Percentiles rank a stretch among this genome's conserved stretches.
phyloP scores from a whole-genome alignment of 2,888 invertebrate genomes.

The Anodontia alba region DNA sequence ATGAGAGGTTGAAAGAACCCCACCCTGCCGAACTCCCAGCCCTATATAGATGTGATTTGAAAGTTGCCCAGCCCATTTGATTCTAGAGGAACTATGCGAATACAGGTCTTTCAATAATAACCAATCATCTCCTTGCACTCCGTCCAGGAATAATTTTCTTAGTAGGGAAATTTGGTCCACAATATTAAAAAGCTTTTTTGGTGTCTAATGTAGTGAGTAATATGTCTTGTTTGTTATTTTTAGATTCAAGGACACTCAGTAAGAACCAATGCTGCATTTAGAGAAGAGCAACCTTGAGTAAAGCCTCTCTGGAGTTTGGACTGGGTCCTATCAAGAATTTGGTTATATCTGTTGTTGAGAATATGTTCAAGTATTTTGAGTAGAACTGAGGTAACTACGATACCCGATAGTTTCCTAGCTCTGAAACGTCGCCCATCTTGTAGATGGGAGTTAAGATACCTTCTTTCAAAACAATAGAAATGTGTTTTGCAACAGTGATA shows the following conservation, averaged over 20 bases:
- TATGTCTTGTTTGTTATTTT: neutral
- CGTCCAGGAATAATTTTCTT: conserved; percentile 11
- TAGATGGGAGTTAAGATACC: conserved; percentile 11
- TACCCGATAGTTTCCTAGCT: conserved; percentile 24
- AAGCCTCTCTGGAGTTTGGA: conserved; percentile 21
- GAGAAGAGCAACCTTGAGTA: conserved; percentile 16
- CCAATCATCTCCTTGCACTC: conserved; percentile 3
- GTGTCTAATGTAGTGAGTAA: conserved; percentile 10
- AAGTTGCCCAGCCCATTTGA: conserved; percentile 15
- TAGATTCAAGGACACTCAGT: conserved; percentile 24
- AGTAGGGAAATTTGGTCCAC: conserved; percentile 14
- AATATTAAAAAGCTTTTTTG: conserved; percentile 19
- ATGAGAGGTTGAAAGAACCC: conserved; percentile 11
- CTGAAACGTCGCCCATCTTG: conserved; percentile 8
- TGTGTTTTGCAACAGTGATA: neutral
- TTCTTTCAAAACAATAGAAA: neutral
- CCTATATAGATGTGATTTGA: conserved; percentile 5
- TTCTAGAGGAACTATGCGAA: neutral
- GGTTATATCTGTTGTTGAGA: conserved; percentile 1
- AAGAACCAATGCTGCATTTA: conserved; percentile 6
- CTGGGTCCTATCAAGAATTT: neutral
- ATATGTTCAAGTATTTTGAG: no score
- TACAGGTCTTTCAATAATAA: no score
- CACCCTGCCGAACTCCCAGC: conserved; percentile 1
- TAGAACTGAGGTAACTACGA: conserved; percentile 12